Percentiles rank a stretch among this genome's conserved stretches.
phyloP scores from a whole-genome alignment of 2,888 invertebrate genomes.

The Callyntrura guangdongensis region DNA sequence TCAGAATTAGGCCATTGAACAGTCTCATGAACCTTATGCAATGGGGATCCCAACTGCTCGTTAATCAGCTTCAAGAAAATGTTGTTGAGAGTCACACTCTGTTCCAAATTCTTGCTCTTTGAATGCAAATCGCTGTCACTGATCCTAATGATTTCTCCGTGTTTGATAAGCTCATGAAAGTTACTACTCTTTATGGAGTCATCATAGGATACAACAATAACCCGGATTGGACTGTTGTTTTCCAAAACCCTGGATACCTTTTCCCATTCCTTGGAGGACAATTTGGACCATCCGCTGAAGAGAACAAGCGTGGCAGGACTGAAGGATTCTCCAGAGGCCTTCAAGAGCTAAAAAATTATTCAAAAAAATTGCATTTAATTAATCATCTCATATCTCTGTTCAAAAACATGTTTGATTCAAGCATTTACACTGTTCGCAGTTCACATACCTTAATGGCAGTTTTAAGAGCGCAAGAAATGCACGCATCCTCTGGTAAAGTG shows the following conservation, averaged over 20 bases:
- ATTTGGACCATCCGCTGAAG: slow-evolving; percentile 82
- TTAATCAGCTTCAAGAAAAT: slow-evolving; percentile 83
- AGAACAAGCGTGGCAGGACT: slow-evolving; percentile 82
- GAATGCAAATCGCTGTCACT: slow-evolving; percentile 78
- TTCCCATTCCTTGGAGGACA: slow-evolving; percentile 82
- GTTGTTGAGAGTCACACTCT: slow-evolving; percentile 82
- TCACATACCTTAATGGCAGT: slow-evolving; percentile 82
- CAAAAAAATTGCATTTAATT: slow-evolving; percentile 4
- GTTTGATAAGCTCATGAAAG: slow-evolving; percentile 79
- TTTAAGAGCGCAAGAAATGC: slow-evolving; percentile 83
- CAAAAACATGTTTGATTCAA: neutral
- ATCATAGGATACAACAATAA: slow-evolving; percentile 83
- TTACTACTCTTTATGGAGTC: slow-evolving; percentile 77
- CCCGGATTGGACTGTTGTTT: slow-evolving; percentile 80
- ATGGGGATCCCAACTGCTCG: slow-evolving; percentile 82
- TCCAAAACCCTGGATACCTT: slow-evolving; percentile 82
- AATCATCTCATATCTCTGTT: neutral
- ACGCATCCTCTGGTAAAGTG: slow-evolving; percentile 81
- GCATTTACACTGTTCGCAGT: neutral
- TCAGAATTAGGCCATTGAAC: slow-evolving; percentile 82
- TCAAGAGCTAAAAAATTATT: slow-evolving; percentile 80
- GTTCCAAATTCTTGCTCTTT: slow-evolving; percentile 81
- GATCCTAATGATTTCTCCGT: slow-evolving; percentile 82
- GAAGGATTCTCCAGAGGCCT: slow-evolving; percentile 79
- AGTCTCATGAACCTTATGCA: slow-evolving; percentile 81